Evolutionary conservation across 2,888 invertebrate genomes (phyloP).

Genomic region (Bimastos eiseni): DNA sequence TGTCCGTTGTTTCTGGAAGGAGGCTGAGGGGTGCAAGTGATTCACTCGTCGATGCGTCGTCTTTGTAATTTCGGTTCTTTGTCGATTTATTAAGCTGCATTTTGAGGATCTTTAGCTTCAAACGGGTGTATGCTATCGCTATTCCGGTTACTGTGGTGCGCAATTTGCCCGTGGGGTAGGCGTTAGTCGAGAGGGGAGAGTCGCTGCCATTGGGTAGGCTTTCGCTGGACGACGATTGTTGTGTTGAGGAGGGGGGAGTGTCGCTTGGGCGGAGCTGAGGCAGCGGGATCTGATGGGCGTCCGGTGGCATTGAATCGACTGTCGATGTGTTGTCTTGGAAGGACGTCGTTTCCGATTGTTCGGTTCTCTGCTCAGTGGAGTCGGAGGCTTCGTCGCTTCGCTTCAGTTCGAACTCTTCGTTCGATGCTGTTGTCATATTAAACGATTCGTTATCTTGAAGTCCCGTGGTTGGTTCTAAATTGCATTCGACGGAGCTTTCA

Average conservation of each 20-base stretch:
- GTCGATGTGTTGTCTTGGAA: not conserved
- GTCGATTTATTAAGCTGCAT: conserved; percentile 4
- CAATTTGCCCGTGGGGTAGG: not conserved
- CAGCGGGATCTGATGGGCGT: not conserved
- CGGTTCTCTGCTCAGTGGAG: not conserved
- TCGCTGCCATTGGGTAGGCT: not conserved
- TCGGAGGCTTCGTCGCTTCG: not conserved
- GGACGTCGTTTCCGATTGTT: not conserved
- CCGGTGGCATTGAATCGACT: not conserved
- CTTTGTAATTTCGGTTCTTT: not conserved
- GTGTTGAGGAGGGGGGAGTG: not conserved
- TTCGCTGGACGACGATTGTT: not conserved
- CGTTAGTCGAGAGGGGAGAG: not conserved
- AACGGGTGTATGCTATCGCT: conserved; percentile 2
- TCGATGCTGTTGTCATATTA: not conserved
- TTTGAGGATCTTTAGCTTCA: not conserved
- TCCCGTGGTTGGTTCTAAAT: not conserved
- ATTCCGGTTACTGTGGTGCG: not conserved
- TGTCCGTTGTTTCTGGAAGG: not conserved
- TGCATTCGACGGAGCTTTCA: not conserved
- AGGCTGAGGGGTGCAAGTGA: not conserved
- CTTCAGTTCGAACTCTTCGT: not conserved
- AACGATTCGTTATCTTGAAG: not conserved
- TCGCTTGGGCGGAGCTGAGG: not conserved
- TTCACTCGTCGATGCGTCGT: not conserved